phyloP scores from a whole-genome alignment of 2,888 invertebrate species.

The Caenorhabditis zanzibari region DNA sequence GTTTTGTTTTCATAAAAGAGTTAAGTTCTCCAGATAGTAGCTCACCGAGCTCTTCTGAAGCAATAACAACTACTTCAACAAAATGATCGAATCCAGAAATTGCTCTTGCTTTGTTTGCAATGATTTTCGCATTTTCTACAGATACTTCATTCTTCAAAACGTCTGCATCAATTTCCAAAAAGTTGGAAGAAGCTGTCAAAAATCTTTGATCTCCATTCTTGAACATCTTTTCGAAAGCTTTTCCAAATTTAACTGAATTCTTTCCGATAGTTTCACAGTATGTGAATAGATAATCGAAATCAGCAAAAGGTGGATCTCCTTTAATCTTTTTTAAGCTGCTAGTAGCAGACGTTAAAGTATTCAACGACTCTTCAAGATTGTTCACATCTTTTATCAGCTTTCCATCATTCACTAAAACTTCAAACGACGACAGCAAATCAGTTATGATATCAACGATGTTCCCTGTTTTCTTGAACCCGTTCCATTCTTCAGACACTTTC shows the following conservation, averaged over 20 bases:
- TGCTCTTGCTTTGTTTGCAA: background rate
- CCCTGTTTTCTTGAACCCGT: background rate
- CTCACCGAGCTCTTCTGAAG: background rate
- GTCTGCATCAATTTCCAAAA: background rate
- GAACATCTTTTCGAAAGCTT: background rate
- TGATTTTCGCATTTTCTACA: too few species aligned
- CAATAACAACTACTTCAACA: background rate
- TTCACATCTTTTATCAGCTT: background rate
- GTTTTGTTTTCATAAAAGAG: background rate
- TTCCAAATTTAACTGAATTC: background rate
- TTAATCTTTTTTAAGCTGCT: background rate
- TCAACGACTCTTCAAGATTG: background rate
- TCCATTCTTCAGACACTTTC: background rate
- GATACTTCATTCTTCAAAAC: background rate
- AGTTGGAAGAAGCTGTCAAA: background rate
- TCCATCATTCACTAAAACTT: constrained; percentile 12
- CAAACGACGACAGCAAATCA: background rate
- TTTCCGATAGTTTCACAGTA: background rate
- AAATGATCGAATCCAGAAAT: background rate
- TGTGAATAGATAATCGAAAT: background rate
- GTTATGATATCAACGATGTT: background rate
- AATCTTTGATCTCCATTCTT: background rate
- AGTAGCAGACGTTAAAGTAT: background rate
- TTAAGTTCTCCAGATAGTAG: background rate
- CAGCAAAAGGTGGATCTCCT: background rate